phyloP scores from a whole-genome alignment of 2,888 invertebrate species.

The Neelides folsomi region DNA sequence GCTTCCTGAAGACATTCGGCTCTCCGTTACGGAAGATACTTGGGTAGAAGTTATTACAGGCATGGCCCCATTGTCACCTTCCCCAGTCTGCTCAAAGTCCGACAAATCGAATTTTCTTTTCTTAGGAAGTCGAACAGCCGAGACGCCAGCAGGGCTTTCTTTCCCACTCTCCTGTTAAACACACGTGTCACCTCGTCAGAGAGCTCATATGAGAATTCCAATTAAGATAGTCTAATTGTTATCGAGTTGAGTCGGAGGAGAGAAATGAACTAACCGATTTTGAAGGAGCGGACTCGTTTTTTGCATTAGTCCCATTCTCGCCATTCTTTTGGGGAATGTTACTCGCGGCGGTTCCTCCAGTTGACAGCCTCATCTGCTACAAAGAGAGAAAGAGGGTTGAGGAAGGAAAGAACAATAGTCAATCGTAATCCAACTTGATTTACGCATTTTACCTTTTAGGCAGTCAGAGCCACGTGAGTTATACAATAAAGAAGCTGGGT shows the following conservation, averaged over 20 bases:
- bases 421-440: conserved; percentile 10
- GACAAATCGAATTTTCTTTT: conserved; percentile 77
- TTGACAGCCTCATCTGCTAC: conserved; percentile 7
- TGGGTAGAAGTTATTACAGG: conserved; percentile 9
- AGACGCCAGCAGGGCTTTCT: conserved; percentile 13
- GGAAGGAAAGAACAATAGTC: conserved; percentile 1
- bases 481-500: too few relatives aligned
- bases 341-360: too few relatives aligned
- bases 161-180: background rate
- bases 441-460: background rate
- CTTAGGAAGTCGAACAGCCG: conserved; percentile 64
- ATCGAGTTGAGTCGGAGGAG: too few relatives aligned
- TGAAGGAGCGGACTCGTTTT: conserved; percentile 6
- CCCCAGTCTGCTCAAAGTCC: conserved; percentile 54
- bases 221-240: too few relatives aligned
- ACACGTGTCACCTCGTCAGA: too few relatives aligned
- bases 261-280: conserved; percentile 6
- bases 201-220: too few relatives aligned
- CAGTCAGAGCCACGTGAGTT: too few relatives aligned
- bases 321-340: background rate
- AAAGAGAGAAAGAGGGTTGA: conserved; percentile 3
- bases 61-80: conserved; percentile 30
- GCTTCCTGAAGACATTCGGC: too few relatives aligned
- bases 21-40: conserved; percentile 1
- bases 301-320: conserved; percentile 5